Evolutionary conservation across 2,888 invertebrate species (phyloP).

Genomic region (Eristalis pertinax): DNA sequence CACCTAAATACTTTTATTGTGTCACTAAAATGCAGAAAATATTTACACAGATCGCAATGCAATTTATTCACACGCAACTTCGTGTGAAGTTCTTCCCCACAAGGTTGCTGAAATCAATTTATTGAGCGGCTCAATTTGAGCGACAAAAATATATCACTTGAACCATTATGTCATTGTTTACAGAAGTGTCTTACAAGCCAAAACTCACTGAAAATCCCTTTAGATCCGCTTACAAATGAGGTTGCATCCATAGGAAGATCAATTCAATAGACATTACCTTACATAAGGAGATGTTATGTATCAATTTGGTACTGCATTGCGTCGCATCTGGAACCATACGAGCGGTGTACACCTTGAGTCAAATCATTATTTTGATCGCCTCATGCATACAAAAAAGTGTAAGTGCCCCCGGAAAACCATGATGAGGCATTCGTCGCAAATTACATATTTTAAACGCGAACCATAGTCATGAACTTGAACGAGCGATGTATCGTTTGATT

Average conservation of each 20-base stretch:
- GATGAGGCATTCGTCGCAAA: conserved; percentile 26
- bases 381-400: conserved; percentile 47
- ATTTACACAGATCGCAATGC: background rate
- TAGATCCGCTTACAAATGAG: conserved; percentile 32
- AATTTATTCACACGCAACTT: background rate
- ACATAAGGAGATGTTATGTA: conserved; percentile 22
- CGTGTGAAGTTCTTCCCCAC: background rate
- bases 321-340: conserved; percentile 23
- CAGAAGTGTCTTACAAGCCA: conserved; percentile 1
- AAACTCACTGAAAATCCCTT: conserved; percentile 13
- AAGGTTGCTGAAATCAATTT: background rate
- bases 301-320: conserved; percentile 26
- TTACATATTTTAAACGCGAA: conserved; percentile 58
- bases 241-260: conserved; percentile 18
- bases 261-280: conserved; percentile 2
- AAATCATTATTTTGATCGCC: conserved; percentile 45
- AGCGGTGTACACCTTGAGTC: conserved; percentile 41
- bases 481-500: conserved; percentile 23
- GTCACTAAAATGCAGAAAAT: conserved; percentile 1
- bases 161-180: conserved; percentile 39
- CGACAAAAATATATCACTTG: background rate
- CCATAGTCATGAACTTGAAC: conserved; percentile 66
- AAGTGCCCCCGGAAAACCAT: conserved; percentile 37
- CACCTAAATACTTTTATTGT: background rate
- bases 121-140: too few relatives aligned